Evolutionary conservation across 2,113 vertebrate species (phyloP).

Genomic region (Heterocephalus glaber): DNA sequence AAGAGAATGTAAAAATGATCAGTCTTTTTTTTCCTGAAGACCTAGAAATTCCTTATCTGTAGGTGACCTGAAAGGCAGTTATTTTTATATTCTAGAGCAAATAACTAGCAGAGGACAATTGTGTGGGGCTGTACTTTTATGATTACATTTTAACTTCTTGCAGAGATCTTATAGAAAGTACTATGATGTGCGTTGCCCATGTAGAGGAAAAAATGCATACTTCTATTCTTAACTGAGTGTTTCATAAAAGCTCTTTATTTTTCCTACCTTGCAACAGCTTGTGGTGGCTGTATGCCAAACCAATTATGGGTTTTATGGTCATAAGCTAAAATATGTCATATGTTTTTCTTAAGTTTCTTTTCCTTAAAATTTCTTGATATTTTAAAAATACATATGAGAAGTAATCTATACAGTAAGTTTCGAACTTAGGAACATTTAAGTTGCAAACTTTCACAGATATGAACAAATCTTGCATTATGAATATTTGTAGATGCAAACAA

Average conservation of each 20-base stretch:
- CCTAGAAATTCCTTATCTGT: constrained; percentile 42
- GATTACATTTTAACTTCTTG: constrained; percentile 61
- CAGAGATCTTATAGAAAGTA: constrained; percentile 61
- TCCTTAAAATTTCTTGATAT: constrained; percentile 14
- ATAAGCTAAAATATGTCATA: constrained; percentile 38
- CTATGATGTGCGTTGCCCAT: constrained; percentile 48
- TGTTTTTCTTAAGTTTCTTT: constrained; percentile 8
- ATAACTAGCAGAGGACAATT: constrained; percentile 51
- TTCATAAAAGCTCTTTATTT: constrained; percentile 64
- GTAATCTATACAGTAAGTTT: background rate
- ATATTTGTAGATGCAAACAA: no score
- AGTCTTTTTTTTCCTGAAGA: constrained; percentile 53
- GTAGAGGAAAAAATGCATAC: constrained; percentile 57
- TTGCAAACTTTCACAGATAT: background rate
- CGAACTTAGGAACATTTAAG: background rate
- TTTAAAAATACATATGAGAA: background rate
- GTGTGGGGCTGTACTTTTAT: constrained; percentile 44
- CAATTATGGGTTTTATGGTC: constrained; percentile 63
- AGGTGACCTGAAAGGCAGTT: constrained; percentile 48
- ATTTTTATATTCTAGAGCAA: constrained; percentile 64
- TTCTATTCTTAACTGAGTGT: constrained; percentile 72
- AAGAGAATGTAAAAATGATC: constrained; percentile 57
- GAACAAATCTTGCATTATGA: background rate
- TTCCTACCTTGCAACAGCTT: constrained; percentile 64
- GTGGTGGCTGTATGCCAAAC: constrained; percentile 53